Base-by-base conservation (phyloP, 2,113 vertebrate species). In the Romanogobio albipinnatus region DNA sequence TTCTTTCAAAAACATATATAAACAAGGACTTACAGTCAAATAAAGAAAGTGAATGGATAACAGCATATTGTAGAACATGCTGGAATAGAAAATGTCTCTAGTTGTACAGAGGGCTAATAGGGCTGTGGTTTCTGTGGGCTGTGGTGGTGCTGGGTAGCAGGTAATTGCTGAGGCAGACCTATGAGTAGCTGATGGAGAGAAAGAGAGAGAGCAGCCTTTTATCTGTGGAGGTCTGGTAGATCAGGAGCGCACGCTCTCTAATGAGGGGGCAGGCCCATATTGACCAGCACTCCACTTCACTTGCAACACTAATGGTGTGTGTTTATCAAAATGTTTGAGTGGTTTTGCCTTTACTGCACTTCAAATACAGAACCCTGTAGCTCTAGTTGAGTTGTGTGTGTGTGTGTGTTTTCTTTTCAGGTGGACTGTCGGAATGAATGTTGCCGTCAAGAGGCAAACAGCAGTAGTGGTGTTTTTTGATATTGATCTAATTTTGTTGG, bases 111-210 rank as follows among this genome's bases (percentile, higher is more conserved):
- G 71, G 62, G 39, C 79, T 85, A 86, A 80, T 84, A 59, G 80
- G 53, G 81, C 68, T 22, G 51, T 11, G 39, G 47, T 85, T 51
- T 80, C 49, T 83, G 51, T 24, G 81, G 53, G 43, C 36, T 59
- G 2, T 51, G 77, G 53, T 47, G 8, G 51, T 81, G 62, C 22
- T 19, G 85, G 36, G 82, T 49, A 74, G 33, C 36, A 58, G 74
- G 64, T 87, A 89, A 84, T 89, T 84, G 83, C 73, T 14, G 76
- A 86, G 87, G 76, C 66, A 80, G 87, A 47, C 61, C 81, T 22
- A 15, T 39, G 74, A 82, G 64, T 5, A 73, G 68, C 66, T 75
- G 85, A 81, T 81, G 49, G 81, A 76, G 76, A 85, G 80, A 85
- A 76, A 83, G 76, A 45, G 51, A 83, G 77, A 84, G 80, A 36